Evolutionary conservation across 2,888 invertebrate genomes (phyloP).

Genomic region (Bugula neritina): DNA sequence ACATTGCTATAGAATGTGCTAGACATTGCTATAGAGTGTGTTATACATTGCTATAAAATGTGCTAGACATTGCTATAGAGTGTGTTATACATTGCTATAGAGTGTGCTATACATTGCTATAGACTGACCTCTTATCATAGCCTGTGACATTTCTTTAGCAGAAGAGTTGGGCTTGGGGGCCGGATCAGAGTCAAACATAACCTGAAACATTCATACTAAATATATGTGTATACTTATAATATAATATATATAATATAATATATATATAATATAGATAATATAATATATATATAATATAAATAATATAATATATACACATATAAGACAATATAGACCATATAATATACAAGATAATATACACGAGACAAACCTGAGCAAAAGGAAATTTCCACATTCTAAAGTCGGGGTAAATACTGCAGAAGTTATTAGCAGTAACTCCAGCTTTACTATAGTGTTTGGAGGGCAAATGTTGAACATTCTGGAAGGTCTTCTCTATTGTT

Average conservation of each 20-base stretch:
- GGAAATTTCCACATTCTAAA: slow-evolving; percentile 97
- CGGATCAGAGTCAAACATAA: slow-evolving; percentile 97
- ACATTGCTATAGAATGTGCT: too few species aligned
- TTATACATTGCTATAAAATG: too few species aligned
- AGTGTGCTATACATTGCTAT: too few species aligned
- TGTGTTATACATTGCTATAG: too few species aligned
- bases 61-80: too few species aligned
- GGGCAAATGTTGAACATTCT: slow-evolving; percentile 63
- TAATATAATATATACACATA: not conserved
- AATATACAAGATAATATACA: not conserved
- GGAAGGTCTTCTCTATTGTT: slow-evolving; percentile 95
- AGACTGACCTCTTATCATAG: slow-evolving; percentile 77
- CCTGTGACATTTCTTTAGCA: slow-evolving; percentile 97
- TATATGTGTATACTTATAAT: not conserved
- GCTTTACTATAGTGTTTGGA: slow-evolving; percentile 94
- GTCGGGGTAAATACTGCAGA: slow-evolving; percentile 85
- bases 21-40: too few species aligned
- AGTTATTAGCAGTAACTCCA: slow-evolving; percentile 82
- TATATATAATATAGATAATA: slow-evolving; percentile 44
- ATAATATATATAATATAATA: slow-evolving; percentile 55
- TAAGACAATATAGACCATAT: not conserved
- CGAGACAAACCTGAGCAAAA: slow-evolving; percentile 79
- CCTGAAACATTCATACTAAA: slow-evolving; percentile 48
- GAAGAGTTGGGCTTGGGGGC: slow-evolving; percentile 79
- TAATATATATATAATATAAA: slow-evolving; percentile 22